Conservation (phyloP, 2,888 invertebrate genomes). For the Mythimna pallens region DNA sequence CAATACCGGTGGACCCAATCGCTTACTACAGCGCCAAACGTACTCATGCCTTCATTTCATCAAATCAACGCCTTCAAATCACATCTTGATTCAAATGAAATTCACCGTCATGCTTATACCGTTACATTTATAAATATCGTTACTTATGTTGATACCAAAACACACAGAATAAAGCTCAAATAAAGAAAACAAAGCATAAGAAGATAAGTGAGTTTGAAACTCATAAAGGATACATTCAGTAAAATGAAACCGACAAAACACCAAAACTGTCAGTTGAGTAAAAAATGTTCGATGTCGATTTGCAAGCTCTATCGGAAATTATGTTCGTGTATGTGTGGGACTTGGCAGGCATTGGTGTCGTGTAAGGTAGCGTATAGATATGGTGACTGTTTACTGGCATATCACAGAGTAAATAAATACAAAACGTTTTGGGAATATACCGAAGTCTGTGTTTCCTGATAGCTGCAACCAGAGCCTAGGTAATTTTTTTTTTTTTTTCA, state of each 20-base stretch:
- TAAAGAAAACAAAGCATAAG: conserved; percentile 1
- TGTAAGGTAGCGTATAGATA: conserved; percentile 41
- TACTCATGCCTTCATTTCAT: too few relatives aligned
- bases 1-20: too few relatives aligned
- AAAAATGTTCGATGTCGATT: conserved; percentile 74
- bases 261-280: conserved; percentile 71
- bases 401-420: conserved; percentile 33
- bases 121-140: neutral
- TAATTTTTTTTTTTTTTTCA: too few relatives aligned
- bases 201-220: conserved; percentile 32
- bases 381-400: conserved; percentile 27
- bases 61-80: too few relatives aligned
- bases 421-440: too few relatives aligned
- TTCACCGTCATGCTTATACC: neutral
- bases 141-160: neutral
- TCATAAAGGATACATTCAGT: conserved; percentile 57
- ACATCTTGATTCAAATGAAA: neutral
- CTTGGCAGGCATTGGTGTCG: conserved; percentile 66
- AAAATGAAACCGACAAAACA: conserved; percentile 69
- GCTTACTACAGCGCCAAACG: too few relatives aligned
- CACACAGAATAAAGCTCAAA: neutral
- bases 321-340: conserved; percentile 72
- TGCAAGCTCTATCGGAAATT: conserved; percentile 78
- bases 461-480: too few relatives aligned
- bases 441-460: too few relatives aligned